Percentiles rank a stretch among this genome's conserved stretches.
Conservation (phyloP, 2,888 invertebrate species). For the Drosophila nr. perissopoda region DNA sequence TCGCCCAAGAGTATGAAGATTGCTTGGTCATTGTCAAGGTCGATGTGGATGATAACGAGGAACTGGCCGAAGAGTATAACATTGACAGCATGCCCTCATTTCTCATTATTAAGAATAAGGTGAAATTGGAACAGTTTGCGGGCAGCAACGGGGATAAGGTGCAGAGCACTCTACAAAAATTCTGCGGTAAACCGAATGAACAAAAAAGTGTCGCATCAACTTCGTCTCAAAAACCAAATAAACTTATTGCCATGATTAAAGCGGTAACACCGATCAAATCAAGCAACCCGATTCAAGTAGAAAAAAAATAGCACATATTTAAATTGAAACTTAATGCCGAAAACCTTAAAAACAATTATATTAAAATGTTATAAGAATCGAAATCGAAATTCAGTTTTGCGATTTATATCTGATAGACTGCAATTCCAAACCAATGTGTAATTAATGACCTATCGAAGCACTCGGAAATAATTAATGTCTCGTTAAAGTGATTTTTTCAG, state of each 20-base stretch:
- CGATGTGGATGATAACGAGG: constrained; percentile 94
- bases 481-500: too few relatives aligned
- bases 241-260: constrained; percentile 31
- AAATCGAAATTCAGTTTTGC: background rate
- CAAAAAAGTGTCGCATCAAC: background rate
- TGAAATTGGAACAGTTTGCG: constrained; percentile 89
- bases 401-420: background rate
- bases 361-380: background rate
- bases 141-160: constrained; percentile 92
- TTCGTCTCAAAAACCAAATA: constrained; percentile 9
- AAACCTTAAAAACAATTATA: background rate
- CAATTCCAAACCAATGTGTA: background rate
- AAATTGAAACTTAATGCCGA: background rate
- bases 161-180: constrained; percentile 71
- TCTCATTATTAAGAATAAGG: constrained; percentile 90
- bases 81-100: constrained; percentile 95
- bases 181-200: constrained; percentile 57
- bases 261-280: constrained; percentile 16
- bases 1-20: constrained; percentile 87
- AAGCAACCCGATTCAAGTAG: background rate
- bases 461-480: too few relatives aligned
- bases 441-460: background rate
- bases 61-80: constrained; percentile 90
- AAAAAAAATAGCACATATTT: constrained; percentile 14
- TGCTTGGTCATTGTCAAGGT: constrained; percentile 86